Conservation (phyloP, 2,888 invertebrate species). For the Dryobotodes eremita region DNA sequence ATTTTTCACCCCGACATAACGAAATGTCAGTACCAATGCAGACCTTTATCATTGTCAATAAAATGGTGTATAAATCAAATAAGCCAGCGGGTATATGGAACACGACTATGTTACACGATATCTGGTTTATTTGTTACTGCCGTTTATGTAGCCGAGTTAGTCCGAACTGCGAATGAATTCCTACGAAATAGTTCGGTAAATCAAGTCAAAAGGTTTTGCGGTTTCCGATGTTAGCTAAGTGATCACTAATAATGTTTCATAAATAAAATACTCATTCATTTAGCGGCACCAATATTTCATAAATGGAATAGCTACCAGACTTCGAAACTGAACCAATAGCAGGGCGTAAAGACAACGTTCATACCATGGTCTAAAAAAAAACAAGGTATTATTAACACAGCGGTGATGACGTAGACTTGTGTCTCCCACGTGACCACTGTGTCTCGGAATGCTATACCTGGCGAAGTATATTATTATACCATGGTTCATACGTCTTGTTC, state of each 20-base stretch:
- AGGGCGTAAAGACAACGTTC: neutral
- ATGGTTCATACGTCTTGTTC: neutral
- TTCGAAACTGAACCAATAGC: too few relatives aligned
- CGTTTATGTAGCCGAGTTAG: conserved; percentile 40
- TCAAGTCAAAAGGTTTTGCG: conserved; percentile 4
- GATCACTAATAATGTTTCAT: neutral
- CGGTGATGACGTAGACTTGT: too few relatives aligned
- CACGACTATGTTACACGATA: conserved; percentile 61
- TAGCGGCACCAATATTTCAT: neutral
- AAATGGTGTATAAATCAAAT: conserved; percentile 83
- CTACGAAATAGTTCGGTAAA: conserved; percentile 16
- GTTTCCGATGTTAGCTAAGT: neutral
- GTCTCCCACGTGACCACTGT: too few relatives aligned
- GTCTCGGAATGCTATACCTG: too few relatives aligned
- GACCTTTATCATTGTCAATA: conserved; percentile 88
- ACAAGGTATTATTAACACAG: too few relatives aligned
- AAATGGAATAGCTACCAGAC: neutral
- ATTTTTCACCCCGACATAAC: conserved; percentile 85
- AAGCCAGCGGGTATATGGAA: conserved; percentile 67
- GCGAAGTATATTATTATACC: too few relatives aligned
- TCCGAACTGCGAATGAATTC: conserved; percentile 15
- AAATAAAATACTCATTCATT: neutral
- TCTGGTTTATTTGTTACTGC: conserved; percentile 50
- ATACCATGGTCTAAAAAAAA: too few relatives aligned
- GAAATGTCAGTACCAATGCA: conserved; percentile 84